Base-by-base conservation (phyloP, 2,888 invertebrate species). In the Junonia oenone region DNA sequence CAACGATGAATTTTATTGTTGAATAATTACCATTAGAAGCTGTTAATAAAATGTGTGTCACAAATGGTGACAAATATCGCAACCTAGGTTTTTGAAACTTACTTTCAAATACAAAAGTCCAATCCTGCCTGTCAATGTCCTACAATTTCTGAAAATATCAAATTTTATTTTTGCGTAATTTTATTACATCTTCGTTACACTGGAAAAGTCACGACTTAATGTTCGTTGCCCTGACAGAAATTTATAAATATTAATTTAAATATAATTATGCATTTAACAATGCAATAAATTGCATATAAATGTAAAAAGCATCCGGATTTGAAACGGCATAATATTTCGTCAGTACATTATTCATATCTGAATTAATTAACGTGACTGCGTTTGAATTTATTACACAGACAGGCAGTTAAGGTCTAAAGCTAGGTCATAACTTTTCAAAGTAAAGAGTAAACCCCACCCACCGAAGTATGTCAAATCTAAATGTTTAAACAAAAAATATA, bases 341-440 rank as follows among this genome's bases (percentile, higher is more conserved):
- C 52, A 53, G 51, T 56, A 27, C 49, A 49, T 55, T 46, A 52
- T 56, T 53, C 50, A 59, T 49, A 56, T 59, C 17, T 50, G 46
- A 59, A 59, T 59, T 50, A 53, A 50, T 56, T 52, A 56, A 45
- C 45, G 43, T 38, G 3, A 51, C 29, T 45, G 51, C 43, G 46
- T 55, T 56, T 48, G 40, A 55, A 55, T 43, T 45, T 54, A 56
- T 55, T 47, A 54, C 51, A 35, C 15, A 37, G 46, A 14, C 51
- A 43, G 51, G 54, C 53, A 53, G 53, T 45, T 53, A 54, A 58
- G 58, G 58, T 51, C 58, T 54, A 14, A 19, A 33, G 58, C 51
- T 54, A 61, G 51, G 31, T 51, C 55, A 58, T 49, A 55, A 51
- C 60, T 55, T 51, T 40, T 55, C 56, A 56, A 56, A 47, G 33